phyloP scores from a whole-genome alignment of 2,888 invertebrate genomes.

The Troglohyphantes excavatus region DNA sequence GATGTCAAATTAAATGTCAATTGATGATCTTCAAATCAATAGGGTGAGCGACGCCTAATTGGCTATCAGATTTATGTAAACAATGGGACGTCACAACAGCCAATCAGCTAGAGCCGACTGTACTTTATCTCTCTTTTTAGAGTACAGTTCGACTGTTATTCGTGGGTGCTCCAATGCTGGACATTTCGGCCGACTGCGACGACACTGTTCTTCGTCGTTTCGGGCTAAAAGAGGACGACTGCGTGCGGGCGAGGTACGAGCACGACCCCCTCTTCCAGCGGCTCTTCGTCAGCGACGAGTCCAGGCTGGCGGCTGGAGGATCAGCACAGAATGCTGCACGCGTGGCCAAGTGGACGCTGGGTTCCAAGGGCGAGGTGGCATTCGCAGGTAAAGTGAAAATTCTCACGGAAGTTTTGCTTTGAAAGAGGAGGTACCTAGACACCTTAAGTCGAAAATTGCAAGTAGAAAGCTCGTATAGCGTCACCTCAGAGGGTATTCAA shows the following conservation, averaged over 20 bases:
- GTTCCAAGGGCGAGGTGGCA: slow-evolving; percentile 40
- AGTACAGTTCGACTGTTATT: slow-evolving; percentile 18
- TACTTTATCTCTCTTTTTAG: no score
- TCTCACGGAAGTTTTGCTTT: no score
- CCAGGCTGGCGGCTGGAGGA: slow-evolving; percentile 62
- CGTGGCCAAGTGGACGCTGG: slow-evolving; percentile 71
- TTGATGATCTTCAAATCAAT: no score
- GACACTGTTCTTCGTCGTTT: slow-evolving; percentile 42
- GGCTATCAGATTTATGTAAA: no score
- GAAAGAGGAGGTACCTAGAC: no score
- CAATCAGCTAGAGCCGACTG: no score
- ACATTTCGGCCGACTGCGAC: slow-evolving; percentile 68
- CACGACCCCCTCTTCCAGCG: slow-evolving; percentile 61
- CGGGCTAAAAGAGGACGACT: slow-evolving; percentile 69
- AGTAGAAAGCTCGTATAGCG: no score
- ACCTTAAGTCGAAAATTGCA: no score
- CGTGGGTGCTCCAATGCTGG: slow-evolving; percentile 73
- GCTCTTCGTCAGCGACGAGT: slow-evolving; percentile 21
- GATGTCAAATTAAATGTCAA: no score
- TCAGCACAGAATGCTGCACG: slow-evolving; percentile 78
- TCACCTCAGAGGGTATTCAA: no score
- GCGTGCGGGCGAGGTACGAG: slow-evolving; percentile 23
- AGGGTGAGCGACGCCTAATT: no score
- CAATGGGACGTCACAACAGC: no score
- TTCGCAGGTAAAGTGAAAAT: slow-evolving; percentile 46